Percentiles rank a stretch among this genome's conserved stretches.
phyloP scores from a whole-genome alignment of 2,113 vertebrate genomes.

The Leucopsar rothschildi region DNA sequence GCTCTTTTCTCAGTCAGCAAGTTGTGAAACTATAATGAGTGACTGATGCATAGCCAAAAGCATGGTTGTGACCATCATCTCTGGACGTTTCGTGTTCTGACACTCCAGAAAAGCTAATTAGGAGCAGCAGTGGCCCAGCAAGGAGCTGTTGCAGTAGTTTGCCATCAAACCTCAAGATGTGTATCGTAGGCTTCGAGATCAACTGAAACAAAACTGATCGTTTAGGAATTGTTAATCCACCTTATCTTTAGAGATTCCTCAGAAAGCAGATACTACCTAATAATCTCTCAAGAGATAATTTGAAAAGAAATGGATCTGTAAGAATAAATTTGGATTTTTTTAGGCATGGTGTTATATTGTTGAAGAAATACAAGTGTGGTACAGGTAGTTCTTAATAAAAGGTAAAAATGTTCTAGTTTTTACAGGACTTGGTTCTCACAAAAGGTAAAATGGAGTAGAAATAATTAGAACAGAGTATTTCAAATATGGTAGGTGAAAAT shows the following conservation, averaged over 20 bases:
- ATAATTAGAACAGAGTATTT: neutral
- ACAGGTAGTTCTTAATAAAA: neutral
- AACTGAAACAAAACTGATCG: neutral
- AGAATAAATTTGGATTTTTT: neutral
- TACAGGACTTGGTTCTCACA: neutral
- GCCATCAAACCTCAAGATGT: neutral
- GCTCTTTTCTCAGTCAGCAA: neutral
- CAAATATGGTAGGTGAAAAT: neutral
- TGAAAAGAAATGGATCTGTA: neutral
- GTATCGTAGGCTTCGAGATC: rapidly evolving
- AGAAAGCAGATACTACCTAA: neutral
- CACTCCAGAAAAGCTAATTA: neutral
- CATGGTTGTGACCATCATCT: neutral
- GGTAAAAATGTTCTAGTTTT: neutral
- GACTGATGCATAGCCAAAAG: neutral
- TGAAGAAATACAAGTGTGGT: neutral
- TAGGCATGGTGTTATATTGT: neutral
- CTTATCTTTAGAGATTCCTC: neutral
- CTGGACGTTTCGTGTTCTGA: neutral
- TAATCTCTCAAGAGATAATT: neutral
- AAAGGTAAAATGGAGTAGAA: neutral
- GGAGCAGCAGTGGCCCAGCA: neutral
- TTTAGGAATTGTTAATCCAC: neutral
- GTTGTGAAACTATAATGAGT: neutral
- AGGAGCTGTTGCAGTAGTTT: neutral